phyloP scores from a whole-genome alignment of 2,113 vertebrate species.

The Syngnathus typhle region DNA sequence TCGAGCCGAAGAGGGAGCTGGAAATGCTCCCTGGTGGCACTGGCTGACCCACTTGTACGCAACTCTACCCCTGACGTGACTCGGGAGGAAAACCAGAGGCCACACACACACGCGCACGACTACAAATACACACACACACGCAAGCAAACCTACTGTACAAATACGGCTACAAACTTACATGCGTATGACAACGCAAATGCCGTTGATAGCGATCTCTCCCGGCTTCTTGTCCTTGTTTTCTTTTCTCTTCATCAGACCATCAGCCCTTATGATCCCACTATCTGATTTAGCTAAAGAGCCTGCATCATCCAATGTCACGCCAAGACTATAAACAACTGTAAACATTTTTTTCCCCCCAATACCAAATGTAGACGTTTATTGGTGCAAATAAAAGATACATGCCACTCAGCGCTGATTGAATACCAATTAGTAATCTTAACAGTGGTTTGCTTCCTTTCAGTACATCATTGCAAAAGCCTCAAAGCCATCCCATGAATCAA shows the following conservation, averaged over 20 bases:
- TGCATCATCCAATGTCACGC: background rate
- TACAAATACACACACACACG: background rate
- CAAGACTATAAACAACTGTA: background rate
- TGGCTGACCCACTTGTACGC: conserved; percentile 62
- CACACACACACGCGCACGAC: conserved; percentile 3
- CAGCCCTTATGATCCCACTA: conserved; percentile 6
- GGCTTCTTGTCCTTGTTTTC: conserved; percentile 25
- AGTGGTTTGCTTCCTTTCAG: background rate
- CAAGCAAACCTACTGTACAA: conserved; percentile 12
- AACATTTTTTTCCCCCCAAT: background rate
- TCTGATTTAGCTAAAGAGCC: background rate
- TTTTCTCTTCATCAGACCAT: conserved; percentile 32
- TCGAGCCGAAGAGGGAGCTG: conserved; percentile 31
- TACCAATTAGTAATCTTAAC: background rate
- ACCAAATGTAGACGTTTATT: background rate
- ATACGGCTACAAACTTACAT: conserved; percentile 4
- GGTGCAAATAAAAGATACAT: background rate
- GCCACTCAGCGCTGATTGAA: background rate
- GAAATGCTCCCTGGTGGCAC: conserved; percentile 55
- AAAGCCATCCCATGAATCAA: background rate
- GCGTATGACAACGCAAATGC: conserved; percentile 19
- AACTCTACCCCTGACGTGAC: conserved; percentile 64
- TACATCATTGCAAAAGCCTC: background rate
- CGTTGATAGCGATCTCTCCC: conserved; percentile 27
- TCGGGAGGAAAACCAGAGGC: conserved; percentile 46